Evolutionary conservation across 30 jellyfish, hydroid and myxozoan genomes (phyloP), one percentile per base, ranked within the genome.

Genomic region (Aurelia coerulea): DNA sequence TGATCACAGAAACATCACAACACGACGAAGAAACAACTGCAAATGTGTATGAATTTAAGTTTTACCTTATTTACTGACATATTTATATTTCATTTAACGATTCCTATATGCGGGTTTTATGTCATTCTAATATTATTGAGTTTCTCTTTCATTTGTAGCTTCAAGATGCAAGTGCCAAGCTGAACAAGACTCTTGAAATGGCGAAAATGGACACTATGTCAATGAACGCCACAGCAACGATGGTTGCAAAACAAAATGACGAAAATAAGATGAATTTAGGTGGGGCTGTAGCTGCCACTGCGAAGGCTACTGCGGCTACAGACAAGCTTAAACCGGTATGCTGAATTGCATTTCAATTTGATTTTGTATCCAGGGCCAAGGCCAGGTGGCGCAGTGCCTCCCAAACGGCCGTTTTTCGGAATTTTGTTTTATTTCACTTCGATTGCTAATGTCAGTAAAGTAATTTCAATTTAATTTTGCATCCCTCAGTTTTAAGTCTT

Each of bases 221-320:
- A 1, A 84, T 84, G 93, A 31, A 65, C 29, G 18, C 10, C 41
- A 84, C 75, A 9, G 87, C 93, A 5, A 69, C 33, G 2, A 51
- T 34, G 39, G 84, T 84, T 0, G 93, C 64, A 35, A 65, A 13
- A 17, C 76, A 65, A 78, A 84, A 5, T 29, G 76, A 37, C 11
- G 93, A 84, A 67, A 84, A 84, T 60, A 64, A 49, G 39, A 19
- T 32, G 76, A 73, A 73, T 59, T 70, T 73, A 12, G 70, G 10
- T 8, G 82, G 29, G 17, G 93, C 93, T 3, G 76, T 73, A 41
- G 51, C 41, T n/a, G 87, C 69, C 41, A 74, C 93, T 6, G 60
- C 70, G 59, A 83, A 83, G 81, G 92, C 92, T n/a, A 31, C 82
- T 65, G 77, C 14, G 0, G 84, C 17, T 52, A 76, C 91, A 33